Evolutionary conservation across 2,797 vertebrate species (phyloP), one percentile per base, ranked within the genome.

Genomic region (Sandelia bainsii): DNA sequence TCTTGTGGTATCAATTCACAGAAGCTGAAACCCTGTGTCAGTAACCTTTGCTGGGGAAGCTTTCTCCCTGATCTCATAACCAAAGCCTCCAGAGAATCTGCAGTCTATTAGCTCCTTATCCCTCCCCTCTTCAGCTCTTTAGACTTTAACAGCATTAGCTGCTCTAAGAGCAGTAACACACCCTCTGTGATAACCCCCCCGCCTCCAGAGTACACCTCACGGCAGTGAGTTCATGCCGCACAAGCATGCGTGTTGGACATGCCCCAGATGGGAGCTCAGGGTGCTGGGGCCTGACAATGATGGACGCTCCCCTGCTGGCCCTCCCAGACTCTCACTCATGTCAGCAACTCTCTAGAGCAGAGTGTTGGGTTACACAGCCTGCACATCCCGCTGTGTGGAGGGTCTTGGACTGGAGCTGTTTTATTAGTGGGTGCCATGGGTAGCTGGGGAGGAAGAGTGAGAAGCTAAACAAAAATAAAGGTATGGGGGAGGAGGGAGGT

Each of bases 351-450:
- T 89, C 85, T 82, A 16, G 65, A 86, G 89, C 74, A 42, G 50
- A 73, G 87, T 82, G 82, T 85, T 75, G 56, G 70, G 78, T 93
- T 92, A 89, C 88, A 60, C 48, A n/a, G 77, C 69, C 62, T 71
- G 82, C 83, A 83, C 77, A 73, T 79, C 81, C 89, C 62, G 48
- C 70, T 59, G 65, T 84, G 86, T 76, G 86, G 77, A 85, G 87
- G 87, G 86, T 85, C 85, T 65, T 69, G 75, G 80, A 86, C 76
- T 86, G 79, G 77, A 88, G 91, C 81, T 81, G 85, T 87, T 92
- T 91, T 90, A 92, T 92, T 92, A 89, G 87, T 59, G 73, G 88
- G 87, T 86, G 82, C 72, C 81, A 62, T 71, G 84, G 84, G 86
- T 62, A 69, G 66, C 71, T 65, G 70, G 73, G 77, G 25, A 76